Evolutionary conservation across 2,797 vertebrate genomes (phyloP).

Genomic region (Pseudomugil tenellus): DNA sequence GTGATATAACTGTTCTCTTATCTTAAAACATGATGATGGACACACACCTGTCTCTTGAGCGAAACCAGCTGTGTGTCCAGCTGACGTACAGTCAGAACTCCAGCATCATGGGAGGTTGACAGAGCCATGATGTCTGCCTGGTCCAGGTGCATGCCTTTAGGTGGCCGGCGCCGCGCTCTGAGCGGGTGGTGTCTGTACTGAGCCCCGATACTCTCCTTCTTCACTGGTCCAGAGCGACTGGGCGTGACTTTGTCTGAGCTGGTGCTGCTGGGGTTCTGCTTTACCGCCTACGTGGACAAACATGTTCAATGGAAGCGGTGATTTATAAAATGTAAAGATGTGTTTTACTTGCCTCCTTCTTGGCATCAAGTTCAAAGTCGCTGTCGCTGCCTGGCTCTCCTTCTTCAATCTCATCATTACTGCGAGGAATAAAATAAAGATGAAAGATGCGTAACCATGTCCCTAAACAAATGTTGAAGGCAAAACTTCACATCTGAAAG

Average conservation of each 20-base stretch:
- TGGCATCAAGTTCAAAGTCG: slow-evolving; percentile 84
- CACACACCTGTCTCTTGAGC: slow-evolving; percentile 90
- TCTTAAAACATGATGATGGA: not conserved
- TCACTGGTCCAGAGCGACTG: slow-evolving; percentile 81
- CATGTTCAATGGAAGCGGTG: not conserved
- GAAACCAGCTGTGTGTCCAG: slow-evolving; percentile 91
- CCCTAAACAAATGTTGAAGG: not conserved
- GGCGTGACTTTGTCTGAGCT: slow-evolving; percentile 65
- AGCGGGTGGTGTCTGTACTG: slow-evolving; percentile 92
- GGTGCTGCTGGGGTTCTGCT: slow-evolving; percentile 70
- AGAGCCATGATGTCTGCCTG: slow-evolving; percentile 87
- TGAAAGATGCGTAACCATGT: not conserved
- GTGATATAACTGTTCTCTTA: too few species aligned
- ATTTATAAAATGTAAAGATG: not conserved
- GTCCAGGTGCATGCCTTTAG: slow-evolving; percentile 92
- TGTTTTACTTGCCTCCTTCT: slow-evolving; percentile 85
- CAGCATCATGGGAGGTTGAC: slow-evolving; percentile 86
- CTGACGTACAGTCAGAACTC: slow-evolving; percentile 84
- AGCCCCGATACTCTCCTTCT: slow-evolving; percentile 86
- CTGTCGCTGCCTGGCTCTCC: slow-evolving; percentile 83
- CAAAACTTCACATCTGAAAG: slow-evolving; percentile 1
- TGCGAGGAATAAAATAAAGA: slow-evolving; percentile 26
- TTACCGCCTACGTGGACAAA: slow-evolving; percentile 57
- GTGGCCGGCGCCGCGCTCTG: slow-evolving; percentile 88
- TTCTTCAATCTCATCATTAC: slow-evolving; percentile 87